Base-by-base conservation (phyloP, 2,888 invertebrate genomes). In the Papilio demoleus region DNA sequence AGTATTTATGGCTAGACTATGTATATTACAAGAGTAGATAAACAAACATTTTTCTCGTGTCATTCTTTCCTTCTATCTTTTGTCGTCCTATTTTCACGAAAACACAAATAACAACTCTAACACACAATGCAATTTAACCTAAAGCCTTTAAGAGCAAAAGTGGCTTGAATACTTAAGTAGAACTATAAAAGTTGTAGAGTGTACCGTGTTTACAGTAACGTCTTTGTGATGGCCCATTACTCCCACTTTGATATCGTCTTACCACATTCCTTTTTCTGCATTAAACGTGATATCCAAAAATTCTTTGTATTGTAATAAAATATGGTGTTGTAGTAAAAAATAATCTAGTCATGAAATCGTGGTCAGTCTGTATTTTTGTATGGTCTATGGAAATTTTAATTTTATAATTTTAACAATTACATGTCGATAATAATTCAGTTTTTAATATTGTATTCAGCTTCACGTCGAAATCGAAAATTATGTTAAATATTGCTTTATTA, bases 221-320 rank as follows among this genome's bases (percentile, higher is more conserved):
- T 72, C 72, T 74, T 71, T 71, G 72, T 68, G 67, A 73, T 72
- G 75, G 70, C 71, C 75, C 74, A 74, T 77, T 76, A 75, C 73
- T 67, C 74, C 68, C 75, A 74, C 75, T 73, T 76, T 73, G 70
- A 70, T 71, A 66, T 64, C 70, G 73, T 73, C 71, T 74, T 73
- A 74, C 71, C 68, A 69, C 71, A 67, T 69, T 70, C 50, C 22
- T 63, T 45, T 47, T 53, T 63, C 66, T 62, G 68, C 65, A 68
- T 65, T 68, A 71, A 70, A 77, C 74, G 70, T 72, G 59, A 64
- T 73, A 73, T 63, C 70, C 70, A 58, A 70, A 73, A 68, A 65
- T 71, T 71, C 74, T 75, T 75, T 74, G 73, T 74, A 69, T 24
- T n/a, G n/a, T 53, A 31, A 14, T 8, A 31, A 45, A 45, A 53